Base-by-base conservation (phyloP, 2,797 vertebrate species). In the Megalops cyprinoides region DNA sequence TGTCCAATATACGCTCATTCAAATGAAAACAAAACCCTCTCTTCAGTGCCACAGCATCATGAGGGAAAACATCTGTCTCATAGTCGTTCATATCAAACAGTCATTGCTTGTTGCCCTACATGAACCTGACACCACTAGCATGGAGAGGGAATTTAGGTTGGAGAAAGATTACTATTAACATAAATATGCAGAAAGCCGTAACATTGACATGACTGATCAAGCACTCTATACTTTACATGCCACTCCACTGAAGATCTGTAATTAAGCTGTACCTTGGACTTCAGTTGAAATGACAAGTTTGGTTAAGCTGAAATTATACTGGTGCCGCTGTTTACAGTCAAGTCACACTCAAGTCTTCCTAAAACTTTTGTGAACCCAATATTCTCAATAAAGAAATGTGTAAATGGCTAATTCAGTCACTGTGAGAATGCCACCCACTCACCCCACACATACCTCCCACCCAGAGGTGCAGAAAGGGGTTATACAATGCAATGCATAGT, bases 71-170 rank as follows among this genome's bases (percentile, higher is more conserved):
- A 20, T 69, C 65, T 76, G 71, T 42, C 44, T 42, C 20, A 39
- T 71, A 65, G 51, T 20, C 20, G 5, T 31, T 71, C 49, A 25
- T n/a, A 12, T 51, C 56, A 31, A 23, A 44, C 28, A 31, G 42
- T 86, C 82, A 87, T 82, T 76, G 73, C 51, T 53, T 58, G 74
- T 53, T 80, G 73, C 74, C 71, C 44, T 78, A 87, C 87, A 88
- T 84, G 86, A 89, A 88, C 0, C 0, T 77, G 82, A 88, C 90
- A 85, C 91, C 87, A 0, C 86, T 83, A 86, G 67, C 37, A 49
- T 83, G 37, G 62, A 65, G 62, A 3, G 23, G 65, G 65, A 69
- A 69, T 69, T 69, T 69, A 69, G 18, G 65, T 34, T 1, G 5
- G 34, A n/a, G 65, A 39, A 39, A 69, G 65, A 39, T 69, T 88